phyloP scores from a whole-genome alignment of 2,888 invertebrate species.

The Diadegma fenestrale region DNA sequence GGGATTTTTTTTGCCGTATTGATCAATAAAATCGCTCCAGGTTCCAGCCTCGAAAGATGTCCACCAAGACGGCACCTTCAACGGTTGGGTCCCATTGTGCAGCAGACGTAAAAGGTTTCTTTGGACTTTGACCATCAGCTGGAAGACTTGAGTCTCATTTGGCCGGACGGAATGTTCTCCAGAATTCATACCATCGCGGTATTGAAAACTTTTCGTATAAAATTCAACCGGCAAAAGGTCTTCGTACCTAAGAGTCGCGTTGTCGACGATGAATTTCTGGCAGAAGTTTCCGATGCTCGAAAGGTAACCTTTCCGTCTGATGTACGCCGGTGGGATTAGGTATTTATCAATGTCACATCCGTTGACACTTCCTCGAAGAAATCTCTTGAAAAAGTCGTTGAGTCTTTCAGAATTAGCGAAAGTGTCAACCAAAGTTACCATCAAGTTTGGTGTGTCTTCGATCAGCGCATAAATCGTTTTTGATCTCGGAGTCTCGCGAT shows the following conservation, averaged over 20 bases:
- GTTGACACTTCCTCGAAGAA: conserved; percentile 72
- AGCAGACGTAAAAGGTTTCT: conserved; percentile 70
- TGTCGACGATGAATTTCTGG: conserved; percentile 72
- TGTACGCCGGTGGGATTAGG: conserved; percentile 77
- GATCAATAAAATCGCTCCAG: conserved; percentile 75
- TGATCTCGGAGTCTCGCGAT: conserved; percentile 76
- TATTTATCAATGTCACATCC: conserved; percentile 80
- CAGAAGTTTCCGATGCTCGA: conserved; percentile 79
- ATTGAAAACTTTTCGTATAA: neutral
- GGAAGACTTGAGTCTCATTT: conserved; percentile 74
- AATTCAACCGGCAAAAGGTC: conserved; percentile 74
- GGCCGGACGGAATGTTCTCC: conserved; percentile 19
- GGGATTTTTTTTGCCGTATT: conserved; percentile 76
- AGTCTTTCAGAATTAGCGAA: conserved; percentile 79
- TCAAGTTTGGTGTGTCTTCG: conserved; percentile 80
- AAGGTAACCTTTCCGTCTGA: conserved; percentile 77
- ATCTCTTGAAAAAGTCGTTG: conserved; percentile 75
- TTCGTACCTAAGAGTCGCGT: conserved; percentile 55
- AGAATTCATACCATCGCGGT: conserved; percentile 27
- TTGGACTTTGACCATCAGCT: conserved; percentile 72
- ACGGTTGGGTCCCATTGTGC: conserved; percentile 72
- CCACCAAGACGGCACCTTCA: conserved; percentile 79
- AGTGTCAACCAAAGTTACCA: conserved; percentile 77
- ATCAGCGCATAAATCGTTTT: conserved; percentile 75
- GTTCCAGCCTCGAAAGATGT: conserved; percentile 78